phyloP scores from a whole-genome alignment of 2,888 invertebrate genomes.

The Disparrhopalites patrizii region DNA sequence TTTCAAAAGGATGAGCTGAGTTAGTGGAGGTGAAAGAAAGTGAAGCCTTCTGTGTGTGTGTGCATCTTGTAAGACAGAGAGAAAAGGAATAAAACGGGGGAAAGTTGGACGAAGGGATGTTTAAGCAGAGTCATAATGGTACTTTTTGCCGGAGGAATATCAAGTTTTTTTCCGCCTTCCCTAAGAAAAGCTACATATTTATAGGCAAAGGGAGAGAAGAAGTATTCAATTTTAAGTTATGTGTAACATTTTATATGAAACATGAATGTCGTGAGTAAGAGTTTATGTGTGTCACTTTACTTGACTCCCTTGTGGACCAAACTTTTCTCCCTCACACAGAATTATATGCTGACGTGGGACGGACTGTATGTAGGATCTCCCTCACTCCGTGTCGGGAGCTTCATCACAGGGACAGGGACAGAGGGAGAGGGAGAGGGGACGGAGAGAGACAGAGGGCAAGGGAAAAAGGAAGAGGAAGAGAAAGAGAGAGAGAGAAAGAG shows the following conservation, averaged over 20 bases:
- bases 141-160: slow-evolving; percentile 11
- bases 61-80: slow-evolving; percentile 1
- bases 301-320: slow-evolving; percentile 19
- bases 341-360: slow-evolving; percentile 2
- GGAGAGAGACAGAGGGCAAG: not conserved
- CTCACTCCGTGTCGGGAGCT: not conserved
- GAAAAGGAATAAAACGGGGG: not conserved
- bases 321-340: slow-evolving; percentile 17
- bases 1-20: not conserved
- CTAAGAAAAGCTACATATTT: slow-evolving; percentile 1
- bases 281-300: slow-evolving; percentile 21
- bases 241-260: slow-evolving; percentile 13
- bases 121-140: slow-evolving; percentile 24
- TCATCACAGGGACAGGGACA: not conserved
- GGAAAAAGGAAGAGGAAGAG: slow-evolving; percentile 8
- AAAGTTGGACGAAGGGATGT: slow-evolving; percentile 9
- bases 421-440: not conserved
- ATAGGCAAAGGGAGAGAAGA: not conserved
- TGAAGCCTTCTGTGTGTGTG: too few relatives aligned
- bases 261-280: slow-evolving; percentile 22
- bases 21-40: not conserved
- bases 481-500: not conserved
- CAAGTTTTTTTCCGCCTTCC: slow-evolving; percentile 7
- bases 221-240: slow-evolving; percentile 17
- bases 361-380: not conserved